A percentile compares a stretch with the other conserved stretches of the same genome.
Conservation (phyloP, 2,113 vertebrate genomes). For the Clarias macrocephalus region DNA sequence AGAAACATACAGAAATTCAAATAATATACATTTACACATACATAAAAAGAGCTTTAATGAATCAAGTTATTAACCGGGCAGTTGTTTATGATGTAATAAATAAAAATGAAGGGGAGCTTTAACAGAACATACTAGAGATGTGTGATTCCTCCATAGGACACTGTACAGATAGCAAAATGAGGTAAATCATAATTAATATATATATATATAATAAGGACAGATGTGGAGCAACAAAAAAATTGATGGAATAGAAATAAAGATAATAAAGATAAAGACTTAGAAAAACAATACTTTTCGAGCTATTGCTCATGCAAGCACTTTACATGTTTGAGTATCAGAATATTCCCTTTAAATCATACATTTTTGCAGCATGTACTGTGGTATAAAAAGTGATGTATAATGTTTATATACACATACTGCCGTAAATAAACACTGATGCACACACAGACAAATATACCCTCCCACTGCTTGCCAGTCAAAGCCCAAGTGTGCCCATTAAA, state of each 20-base stretch:
- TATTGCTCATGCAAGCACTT: too few relatives aligned
- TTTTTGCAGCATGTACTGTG: not conserved
- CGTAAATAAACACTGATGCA: not conserved
- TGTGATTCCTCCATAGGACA: too few relatives aligned
- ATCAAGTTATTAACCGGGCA: not conserved
- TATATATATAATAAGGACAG: too few relatives aligned
- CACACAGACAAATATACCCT: slow-evolving; percentile 42
- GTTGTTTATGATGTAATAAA: not conserved
- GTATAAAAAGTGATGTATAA: not conserved
- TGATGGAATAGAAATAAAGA: too few relatives aligned
- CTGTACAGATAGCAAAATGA: too few relatives aligned
- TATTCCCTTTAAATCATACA: not conserved
- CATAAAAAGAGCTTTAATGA: not conserved
- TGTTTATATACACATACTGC: not conserved
- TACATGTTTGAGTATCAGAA: not conserved
- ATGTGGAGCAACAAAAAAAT: too few relatives aligned
- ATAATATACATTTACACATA: not conserved
- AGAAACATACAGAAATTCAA: slow-evolving; percentile 1
- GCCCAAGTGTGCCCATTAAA: slow-evolving; percentile 24
- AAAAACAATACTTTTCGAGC: too few relatives aligned
- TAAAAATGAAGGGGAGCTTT: not conserved
- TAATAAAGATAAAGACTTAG: too few relatives aligned
- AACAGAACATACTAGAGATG: not conserved
- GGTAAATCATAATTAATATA: too few relatives aligned
- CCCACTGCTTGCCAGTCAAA: slow-evolving; percentile 42